Conservation (phyloP, 2,797 vertebrate species). For the Cryptoblepharus egeriae region DNA sequence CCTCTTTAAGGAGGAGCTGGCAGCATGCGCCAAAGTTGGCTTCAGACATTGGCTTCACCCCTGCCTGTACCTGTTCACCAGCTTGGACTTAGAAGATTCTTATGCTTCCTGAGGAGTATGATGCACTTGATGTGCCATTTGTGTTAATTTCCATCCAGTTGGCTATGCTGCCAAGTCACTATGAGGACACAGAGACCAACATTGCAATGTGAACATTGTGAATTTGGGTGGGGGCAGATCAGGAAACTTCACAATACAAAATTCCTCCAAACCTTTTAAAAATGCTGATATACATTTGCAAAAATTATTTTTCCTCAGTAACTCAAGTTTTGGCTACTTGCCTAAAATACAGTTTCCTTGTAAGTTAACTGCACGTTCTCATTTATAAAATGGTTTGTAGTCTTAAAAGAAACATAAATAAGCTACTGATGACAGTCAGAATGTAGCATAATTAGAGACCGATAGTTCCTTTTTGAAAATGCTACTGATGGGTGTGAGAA, state of each 20-base stretch:
- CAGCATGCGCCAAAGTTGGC: no score
- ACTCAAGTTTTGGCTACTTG: slow-evolving; percentile 67
- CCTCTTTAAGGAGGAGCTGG: no score
- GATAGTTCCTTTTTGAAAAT: slow-evolving; percentile 63
- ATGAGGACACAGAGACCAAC: neutral
- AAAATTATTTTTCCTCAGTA: slow-evolving; percentile 45
- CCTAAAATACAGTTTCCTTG: slow-evolving; percentile 67
- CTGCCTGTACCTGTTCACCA: neutral
- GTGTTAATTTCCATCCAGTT: neutral
- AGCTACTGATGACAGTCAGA: slow-evolving; percentile 51
- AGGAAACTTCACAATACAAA: slow-evolving; percentile 32
- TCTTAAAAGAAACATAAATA: slow-evolving; percentile 70
- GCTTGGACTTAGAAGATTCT: neutral
- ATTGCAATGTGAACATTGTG: neutral
- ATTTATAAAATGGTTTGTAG: slow-evolving; percentile 73
- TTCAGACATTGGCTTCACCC: no score
- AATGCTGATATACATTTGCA: slow-evolving; percentile 52
- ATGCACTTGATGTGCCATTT: neutral
- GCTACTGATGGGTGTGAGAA: slow-evolving; percentile 50
- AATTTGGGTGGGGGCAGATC: neutral
- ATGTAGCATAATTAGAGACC: slow-evolving; percentile 71
- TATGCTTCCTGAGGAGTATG: neutral
- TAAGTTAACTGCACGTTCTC: slow-evolving; percentile 73
- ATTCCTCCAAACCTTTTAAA: slow-evolving; percentile 47
- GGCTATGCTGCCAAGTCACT: neutral